These are phyloP conservation scores for Phenacoccus solenopsis DNA, from an alignment of 1,140 invertebrate genomes.

Conservation along the genomic window DNA sequence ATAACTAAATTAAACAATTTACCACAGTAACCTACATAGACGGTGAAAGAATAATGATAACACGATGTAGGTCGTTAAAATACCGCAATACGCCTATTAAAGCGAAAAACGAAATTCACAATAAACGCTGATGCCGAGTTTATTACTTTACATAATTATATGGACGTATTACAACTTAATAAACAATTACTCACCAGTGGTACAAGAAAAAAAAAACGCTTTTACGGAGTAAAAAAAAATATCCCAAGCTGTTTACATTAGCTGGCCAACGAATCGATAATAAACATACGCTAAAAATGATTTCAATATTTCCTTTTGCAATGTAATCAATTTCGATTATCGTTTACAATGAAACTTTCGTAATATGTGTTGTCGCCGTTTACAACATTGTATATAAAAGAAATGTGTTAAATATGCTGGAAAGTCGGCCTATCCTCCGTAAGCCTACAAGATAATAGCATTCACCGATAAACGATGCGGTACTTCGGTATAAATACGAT, in stretches of 20 bases:
- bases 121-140: not conserved
- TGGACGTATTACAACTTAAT: not conserved
- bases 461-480: not conserved
- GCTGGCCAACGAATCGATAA: conserved; percentile 20
- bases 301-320: not conserved
- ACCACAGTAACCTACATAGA: not conserved
- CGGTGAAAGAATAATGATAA: not conserved
- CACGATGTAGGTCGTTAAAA: not conserved
- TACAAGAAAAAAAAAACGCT: not conserved
- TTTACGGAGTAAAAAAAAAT: too few species aligned
- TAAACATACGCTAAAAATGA: conserved; percentile 21
- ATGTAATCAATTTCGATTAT: not conserved
- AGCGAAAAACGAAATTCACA: not conserved
- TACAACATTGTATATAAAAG: not conserved
- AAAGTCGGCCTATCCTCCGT: not conserved
- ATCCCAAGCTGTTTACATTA: conserved; percentile 20
- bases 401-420: too few species aligned
- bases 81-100: not conserved
- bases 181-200: not conserved
- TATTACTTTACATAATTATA: not conserved
- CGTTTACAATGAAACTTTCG: not conserved
- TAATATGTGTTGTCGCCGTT: too few species aligned
- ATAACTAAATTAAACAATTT: not conserved
- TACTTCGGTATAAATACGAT: not conserved
- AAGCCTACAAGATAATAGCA: not conserved